phyloP scores from a whole-genome alignment of 2,888 invertebrate genomes.

The Cosmia trapezina region DNA sequence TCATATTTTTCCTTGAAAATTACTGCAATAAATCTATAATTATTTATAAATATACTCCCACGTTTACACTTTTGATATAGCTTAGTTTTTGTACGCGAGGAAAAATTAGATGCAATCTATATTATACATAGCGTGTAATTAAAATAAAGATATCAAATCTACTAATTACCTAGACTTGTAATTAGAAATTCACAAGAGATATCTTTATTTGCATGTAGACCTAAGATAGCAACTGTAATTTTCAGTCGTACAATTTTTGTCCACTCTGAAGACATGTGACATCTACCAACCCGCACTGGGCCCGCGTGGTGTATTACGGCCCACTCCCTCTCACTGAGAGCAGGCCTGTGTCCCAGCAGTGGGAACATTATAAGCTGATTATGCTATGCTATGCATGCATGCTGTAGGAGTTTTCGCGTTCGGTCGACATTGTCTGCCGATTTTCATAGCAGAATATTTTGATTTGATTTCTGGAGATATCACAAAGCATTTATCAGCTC shows the following conservation, averaged over 20 bases:
- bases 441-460: no score
- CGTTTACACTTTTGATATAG: conserved; percentile 9
- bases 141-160: conserved; percentile 33
- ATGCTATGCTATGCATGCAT: no score
- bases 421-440: no score
- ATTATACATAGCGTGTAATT: conserved; percentile 6
- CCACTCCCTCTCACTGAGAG: no score
- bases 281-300: no score
- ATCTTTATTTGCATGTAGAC: conserved; percentile 1
- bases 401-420: no score
- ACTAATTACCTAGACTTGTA: conserved; percentile 12
- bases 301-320: no score
- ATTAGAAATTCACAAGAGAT: conserved; percentile 22
- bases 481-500: no score
- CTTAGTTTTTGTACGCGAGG: conserved; percentile 19
- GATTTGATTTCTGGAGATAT: no score
- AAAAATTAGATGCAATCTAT: conserved; percentile 30
- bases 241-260: not conserved
- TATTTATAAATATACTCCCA: conserved; percentile 3
- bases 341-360: no score
- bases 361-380: no score
- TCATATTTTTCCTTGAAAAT: not conserved
- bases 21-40: not conserved
- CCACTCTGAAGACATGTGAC: not conserved
- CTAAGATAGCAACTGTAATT: conserved; percentile 2